Percentiles rank a stretch among this genome's conserved stretches.
Evolutionary conservation across 2,797 vertebrate genomes (phyloP).

Genomic region (Enteromius viviparus): DNA sequence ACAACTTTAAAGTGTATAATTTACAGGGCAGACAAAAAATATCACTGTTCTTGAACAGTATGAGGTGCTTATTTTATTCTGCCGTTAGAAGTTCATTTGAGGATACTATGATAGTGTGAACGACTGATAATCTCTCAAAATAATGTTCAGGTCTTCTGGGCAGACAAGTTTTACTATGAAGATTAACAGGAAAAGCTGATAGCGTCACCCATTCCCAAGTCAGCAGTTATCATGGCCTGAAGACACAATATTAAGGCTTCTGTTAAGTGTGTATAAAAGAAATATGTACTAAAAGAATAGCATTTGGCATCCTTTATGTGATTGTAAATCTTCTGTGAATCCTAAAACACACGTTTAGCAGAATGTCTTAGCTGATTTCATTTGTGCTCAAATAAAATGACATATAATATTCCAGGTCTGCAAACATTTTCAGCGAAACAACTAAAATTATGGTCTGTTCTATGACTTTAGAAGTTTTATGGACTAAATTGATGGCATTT

Average conservation of each 20-base stretch:
- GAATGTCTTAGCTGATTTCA: neutral
- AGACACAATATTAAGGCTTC: conserved; percentile 36
- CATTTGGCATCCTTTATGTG: neutral
- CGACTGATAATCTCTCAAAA: conserved; percentile 11
- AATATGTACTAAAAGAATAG: neutral
- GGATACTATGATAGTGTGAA: conserved; percentile 1
- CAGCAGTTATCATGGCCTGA: conserved; percentile 13
- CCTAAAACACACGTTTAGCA: neutral
- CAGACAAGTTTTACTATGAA: conserved; percentile 9
- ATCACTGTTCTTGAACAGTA: conserved; percentile 7
- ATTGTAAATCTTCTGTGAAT: neutral
- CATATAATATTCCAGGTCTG: neutral
- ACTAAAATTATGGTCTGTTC: neutral
- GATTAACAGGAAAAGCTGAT: conserved; percentile 36
- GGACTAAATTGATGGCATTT: neutral
- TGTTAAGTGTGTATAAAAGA: neutral
- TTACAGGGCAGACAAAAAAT: neutral
- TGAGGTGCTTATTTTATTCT: neutral
- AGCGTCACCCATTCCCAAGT: conserved; percentile 32
- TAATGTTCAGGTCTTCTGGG: conserved; percentile 13
- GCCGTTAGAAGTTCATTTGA: neutral
- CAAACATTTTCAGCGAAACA: neutral
- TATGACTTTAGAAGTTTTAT: neutral
- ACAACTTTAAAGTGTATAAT: neutral
- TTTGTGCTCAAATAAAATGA: neutral